phyloP scores from a whole-genome alignment of 2,797 vertebrate species.

The Coendou prehensilis region DNA sequence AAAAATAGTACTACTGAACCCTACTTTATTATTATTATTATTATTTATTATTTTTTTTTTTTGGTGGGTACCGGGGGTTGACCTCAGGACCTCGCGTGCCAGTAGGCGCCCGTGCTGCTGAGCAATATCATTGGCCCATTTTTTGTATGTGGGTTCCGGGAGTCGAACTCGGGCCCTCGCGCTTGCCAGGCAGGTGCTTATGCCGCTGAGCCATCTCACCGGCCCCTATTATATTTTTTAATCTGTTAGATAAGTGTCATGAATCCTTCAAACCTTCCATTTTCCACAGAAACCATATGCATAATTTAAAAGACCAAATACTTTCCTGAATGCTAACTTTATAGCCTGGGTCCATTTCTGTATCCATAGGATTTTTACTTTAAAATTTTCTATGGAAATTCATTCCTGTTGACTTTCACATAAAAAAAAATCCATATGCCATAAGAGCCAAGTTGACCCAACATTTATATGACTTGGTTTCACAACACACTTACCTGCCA shows the following conservation, averaged over 20 bases:
- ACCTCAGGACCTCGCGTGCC: too few relatives aligned
- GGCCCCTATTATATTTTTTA: background rate
- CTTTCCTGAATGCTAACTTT: background rate
- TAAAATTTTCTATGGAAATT: slow-evolving; percentile 6
- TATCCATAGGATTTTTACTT: background rate
- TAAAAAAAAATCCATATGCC: background rate
- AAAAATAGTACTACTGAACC: background rate
- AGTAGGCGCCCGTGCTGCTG: too few relatives aligned
- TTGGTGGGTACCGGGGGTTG: too few relatives aligned
- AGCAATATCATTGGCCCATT: too few relatives aligned
- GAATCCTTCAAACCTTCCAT: background rate
- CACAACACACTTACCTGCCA: background rate
- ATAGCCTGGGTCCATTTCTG: background rate
- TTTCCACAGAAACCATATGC: slow-evolving; percentile 14
- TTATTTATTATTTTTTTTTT: too few relatives aligned
- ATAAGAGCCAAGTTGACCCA: background rate
- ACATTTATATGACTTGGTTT: background rate
- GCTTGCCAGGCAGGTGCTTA: too few relatives aligned
- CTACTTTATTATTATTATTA: background rate
- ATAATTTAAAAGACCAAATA: slow-evolving; percentile 42
- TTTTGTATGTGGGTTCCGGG: too few relatives aligned
- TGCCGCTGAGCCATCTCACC: too few relatives aligned
- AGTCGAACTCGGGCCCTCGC: too few relatives aligned
- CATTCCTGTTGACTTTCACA: background rate
- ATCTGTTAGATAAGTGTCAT: background rate